Base-by-base conservation (phyloP, 2,888 invertebrate species). In the Drosophila fulvimacula region DNA sequence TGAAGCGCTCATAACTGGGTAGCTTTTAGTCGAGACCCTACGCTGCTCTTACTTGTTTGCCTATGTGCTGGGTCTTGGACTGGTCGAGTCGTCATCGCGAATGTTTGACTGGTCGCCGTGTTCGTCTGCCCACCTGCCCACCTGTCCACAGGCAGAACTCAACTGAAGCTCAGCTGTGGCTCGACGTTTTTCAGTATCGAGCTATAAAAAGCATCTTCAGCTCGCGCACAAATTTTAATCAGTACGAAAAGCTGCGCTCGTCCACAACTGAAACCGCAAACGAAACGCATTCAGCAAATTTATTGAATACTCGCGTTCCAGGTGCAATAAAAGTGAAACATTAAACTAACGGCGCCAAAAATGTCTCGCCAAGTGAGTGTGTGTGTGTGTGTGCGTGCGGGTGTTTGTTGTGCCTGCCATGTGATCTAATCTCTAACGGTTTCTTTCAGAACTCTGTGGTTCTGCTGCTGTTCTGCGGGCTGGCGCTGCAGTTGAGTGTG, bases 161-260 rank as follows among this genome's bases (percentile, higher is more conserved):
- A 48, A 57, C 60, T 63, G 62, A 57, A 48, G 62, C 79, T 70
- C 76, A 58, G 67, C 64, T 75, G 52, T 52, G 53, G 39, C 41
- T 55, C 19, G 3, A 1, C 24, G 19, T 39, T 21, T 11, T 48
- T 42, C 48, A 19, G 49, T 44, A 52, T 48, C 42, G 66, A n/a
- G 32, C 77, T 91, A 91, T 91, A 91, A 91, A 91, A 91, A 91
- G 91, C 91, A 91, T 91, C 91, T 91, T 90, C 82, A 81, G 81
- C 68, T 77, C 73, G 75, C 78, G 81, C 81, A 84, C 88, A 84
- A 90, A 89, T 91, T 91, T 91, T 91, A 91, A 91, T 91, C 91
- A 91, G 83, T 82, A 72, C 78, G 81, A 80, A 82, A 81, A 90
- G 92, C 91, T 91, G 78, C 83, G 78, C 60, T 72, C 72, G 85